A percentile compares a stretch with the other conserved stretches of the same genome.
Conservation (phyloP, 2,888 invertebrate genomes). For the Cantharis nigra region DNA sequence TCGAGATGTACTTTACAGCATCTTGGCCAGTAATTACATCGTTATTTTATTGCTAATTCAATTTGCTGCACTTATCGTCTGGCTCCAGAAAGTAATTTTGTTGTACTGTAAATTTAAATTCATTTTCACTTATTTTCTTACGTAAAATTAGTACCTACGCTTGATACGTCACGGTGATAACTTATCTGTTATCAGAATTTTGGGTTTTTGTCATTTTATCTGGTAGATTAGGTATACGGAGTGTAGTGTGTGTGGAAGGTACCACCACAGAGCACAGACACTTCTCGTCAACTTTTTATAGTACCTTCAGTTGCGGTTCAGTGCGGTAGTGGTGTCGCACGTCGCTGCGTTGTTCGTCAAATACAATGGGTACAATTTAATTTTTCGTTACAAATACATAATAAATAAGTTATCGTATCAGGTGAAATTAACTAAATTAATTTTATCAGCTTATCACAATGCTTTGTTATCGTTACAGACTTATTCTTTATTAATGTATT, state of each 20-base stretch:
- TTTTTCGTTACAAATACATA: neutral
- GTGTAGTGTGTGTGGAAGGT: neutral
- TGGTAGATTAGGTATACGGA: neutral
- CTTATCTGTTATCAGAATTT: neutral
- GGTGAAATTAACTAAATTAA: neutral
- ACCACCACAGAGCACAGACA: neutral
- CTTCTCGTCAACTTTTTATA: neutral
- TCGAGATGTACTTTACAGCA: neutral
- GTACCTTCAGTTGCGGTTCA: neutral
- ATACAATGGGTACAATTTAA: neutral
- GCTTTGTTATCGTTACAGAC: neutral
- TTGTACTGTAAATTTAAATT: neutral
- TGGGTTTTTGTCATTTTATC: neutral
- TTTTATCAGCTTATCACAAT: neutral
- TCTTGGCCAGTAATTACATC: neutral
- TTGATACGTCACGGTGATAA: neutral
- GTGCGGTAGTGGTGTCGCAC: neutral
- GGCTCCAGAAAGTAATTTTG: neutral
- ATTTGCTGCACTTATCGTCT: neutral
- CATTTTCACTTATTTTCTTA: neutral
- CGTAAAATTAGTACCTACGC: too few species aligned
- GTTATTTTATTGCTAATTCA: neutral
- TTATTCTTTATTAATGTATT: neutral
- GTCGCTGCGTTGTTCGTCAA: neutral
- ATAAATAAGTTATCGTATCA: neutral